A percentile compares a stretch with the other conserved stretches of the same genome.
These are phyloP conservation scores for Proisotoma minuta DNA, from an alignment of 2,888 invertebrate genomes.

Conservation along the genomic window DNA sequence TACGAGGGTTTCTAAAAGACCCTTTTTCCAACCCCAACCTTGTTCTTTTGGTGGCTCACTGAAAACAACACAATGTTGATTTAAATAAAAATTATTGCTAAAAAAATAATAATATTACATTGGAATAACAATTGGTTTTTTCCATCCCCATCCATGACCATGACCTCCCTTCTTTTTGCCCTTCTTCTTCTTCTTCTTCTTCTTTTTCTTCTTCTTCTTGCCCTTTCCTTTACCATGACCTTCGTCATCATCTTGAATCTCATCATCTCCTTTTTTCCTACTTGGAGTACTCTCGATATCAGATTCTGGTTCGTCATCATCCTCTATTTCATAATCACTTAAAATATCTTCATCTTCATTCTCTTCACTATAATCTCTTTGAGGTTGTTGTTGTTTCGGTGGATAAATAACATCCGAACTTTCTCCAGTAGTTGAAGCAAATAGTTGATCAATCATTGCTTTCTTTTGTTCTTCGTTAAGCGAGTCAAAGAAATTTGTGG, in stretches of 20 bases:
- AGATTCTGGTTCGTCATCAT: slow-evolving; percentile 1
- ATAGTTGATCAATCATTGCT: not conserved
- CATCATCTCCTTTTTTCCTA: slow-evolving; percentile 7
- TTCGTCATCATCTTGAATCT: slow-evolving; percentile 13
- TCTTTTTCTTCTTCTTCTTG: slow-evolving; percentile 17
- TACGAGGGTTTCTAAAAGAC: slow-evolving; percentile 31
- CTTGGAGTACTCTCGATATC: not conserved
- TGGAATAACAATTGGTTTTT: not conserved
- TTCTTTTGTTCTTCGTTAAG: not conserved
- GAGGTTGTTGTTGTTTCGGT: not conserved
- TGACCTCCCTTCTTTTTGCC: slow-evolving; percentile 7
- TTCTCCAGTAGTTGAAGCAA: not conserved
- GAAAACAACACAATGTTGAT: no score
- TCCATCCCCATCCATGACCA: slow-evolving; percentile 29
- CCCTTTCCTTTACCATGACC: slow-evolving; percentile 19
- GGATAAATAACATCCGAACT: no score
- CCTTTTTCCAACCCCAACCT: slow-evolving; percentile 18
- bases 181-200: slow-evolving; percentile 21
- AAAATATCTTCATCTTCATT: not conserved
- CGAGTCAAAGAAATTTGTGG: not conserved
- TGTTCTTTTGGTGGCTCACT: slow-evolving; percentile 10
- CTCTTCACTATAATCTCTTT: not conserved
- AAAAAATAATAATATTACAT: no score
- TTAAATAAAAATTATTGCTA: no score
- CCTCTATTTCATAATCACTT: not conserved